phyloP scores from a whole-genome alignment of 1,140 invertebrate genomes.

The Callitettix versicolor region DNA sequence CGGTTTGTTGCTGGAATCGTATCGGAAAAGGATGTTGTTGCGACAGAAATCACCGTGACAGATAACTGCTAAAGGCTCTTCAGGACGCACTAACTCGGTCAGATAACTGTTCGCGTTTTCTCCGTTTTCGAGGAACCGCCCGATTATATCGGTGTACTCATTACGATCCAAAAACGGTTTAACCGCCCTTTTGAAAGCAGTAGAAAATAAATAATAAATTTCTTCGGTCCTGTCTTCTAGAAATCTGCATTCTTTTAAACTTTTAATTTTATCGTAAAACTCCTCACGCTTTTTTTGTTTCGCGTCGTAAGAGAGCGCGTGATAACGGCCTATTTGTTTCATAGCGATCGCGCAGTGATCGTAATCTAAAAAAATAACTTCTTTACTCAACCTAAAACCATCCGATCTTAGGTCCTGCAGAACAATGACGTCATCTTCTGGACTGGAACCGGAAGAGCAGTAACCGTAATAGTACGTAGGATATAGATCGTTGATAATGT shows the following conservation, averaged over 20 bases:
- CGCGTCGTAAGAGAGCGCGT: slow-evolving; percentile 10
- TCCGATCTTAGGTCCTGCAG: too few species aligned
- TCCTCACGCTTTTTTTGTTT: slow-evolving; percentile 26
- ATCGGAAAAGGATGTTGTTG: slow-evolving; percentile 43
- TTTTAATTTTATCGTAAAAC: slow-evolving; percentile 27
- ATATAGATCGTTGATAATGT: too few species aligned
- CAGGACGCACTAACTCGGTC: neutral
- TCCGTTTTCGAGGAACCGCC: neutral
- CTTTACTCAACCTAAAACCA: too few species aligned
- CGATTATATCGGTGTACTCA: neutral
- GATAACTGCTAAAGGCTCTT: slow-evolving; percentile 34
- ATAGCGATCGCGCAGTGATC: too few species aligned
- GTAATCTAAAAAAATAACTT: too few species aligned
- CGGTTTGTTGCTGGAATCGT: slow-evolving; percentile 22
- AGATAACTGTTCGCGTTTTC: neutral
- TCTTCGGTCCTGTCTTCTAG: neutral
- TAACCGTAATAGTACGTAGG: too few species aligned
- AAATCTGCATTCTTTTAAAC: slow-evolving; percentile 22
- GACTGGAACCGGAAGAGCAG: too few species aligned
- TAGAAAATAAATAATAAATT: neutral
- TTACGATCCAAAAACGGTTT: neutral
- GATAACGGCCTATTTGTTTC: too few species aligned
- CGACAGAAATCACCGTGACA: slow-evolving; percentile 44
- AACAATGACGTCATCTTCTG: too few species aligned
- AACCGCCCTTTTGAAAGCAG: neutral